Percentiles rank a stretch among this genome's conserved stretches.
These are phyloP conservation scores for Cetoscarus ocellatus DNA, from an alignment of 2,797 vertebrate species.

Conservation along the genomic window DNA sequence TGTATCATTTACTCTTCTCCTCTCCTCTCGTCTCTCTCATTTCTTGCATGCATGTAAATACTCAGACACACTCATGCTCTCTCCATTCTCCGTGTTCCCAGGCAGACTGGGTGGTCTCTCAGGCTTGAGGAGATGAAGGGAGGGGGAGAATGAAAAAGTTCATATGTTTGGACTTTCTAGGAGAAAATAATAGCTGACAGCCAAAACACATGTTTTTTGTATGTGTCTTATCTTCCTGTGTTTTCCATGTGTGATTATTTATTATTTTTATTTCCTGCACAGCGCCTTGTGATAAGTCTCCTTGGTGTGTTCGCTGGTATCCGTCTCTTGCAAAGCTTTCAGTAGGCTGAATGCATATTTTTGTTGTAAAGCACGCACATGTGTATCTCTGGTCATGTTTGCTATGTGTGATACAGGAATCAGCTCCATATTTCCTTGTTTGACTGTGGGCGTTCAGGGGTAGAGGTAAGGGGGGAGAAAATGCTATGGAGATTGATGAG, in stretches of 20 bases:
- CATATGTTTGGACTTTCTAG: constrained; percentile 35
- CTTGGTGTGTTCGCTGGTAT: constrained; percentile 53
- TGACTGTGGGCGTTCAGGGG: constrained; percentile 56
- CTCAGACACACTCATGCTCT: constrained; percentile 33
- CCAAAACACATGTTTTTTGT: constrained; percentile 28
- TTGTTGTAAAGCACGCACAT: constrained; percentile 51
- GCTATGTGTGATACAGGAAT: constrained; percentile 60
- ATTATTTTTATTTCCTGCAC: constrained; percentile 47
- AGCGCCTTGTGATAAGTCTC: constrained; percentile 27
- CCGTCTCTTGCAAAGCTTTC: constrained; percentile 53
- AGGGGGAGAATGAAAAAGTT: constrained; percentile 45
- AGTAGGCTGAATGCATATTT: constrained; percentile 56
- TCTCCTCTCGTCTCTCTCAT: constrained; percentile 14
- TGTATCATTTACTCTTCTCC: constrained; percentile 8
- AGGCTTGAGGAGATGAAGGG: constrained; percentile 1
- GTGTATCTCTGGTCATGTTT: constrained; percentile 58
- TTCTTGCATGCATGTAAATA: constrained; percentile 17
- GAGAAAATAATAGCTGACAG: constrained; percentile 40
- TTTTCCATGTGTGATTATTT: constrained; percentile 57
- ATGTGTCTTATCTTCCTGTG: constrained; percentile 36
- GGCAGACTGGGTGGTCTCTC: constrained; percentile 70
- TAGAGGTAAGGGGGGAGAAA: constrained; percentile 51
- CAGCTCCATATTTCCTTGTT: constrained; percentile 66
- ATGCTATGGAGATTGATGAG: constrained; percentile 61
- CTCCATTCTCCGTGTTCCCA: constrained; percentile 62